Evolutionary conservation across 2,797 vertebrate species (phyloP), one percentile per base, ranked within the genome.

Genomic region (Acanthornis magna): DNA sequence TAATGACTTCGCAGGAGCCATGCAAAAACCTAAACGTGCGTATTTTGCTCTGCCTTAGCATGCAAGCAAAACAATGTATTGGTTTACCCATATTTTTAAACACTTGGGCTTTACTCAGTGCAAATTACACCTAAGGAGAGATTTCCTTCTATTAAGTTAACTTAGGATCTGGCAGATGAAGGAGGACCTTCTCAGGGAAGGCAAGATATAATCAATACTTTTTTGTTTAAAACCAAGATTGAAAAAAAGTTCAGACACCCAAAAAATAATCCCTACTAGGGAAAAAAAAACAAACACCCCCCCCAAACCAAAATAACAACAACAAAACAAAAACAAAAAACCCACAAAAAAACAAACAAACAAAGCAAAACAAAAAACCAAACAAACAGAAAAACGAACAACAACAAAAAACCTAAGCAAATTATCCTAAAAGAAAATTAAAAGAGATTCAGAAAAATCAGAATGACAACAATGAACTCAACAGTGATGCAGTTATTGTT

Each of bases 51-150:
- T 87, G 42, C 72, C 50, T 23, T 10, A 55, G 50, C 22, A 26
- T 2, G 11, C 73, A 27, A 51, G 22, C 22, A 5, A 17, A 55
- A 57, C 42, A 55, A 9, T 0, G 0, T 38, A 18, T 29, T 13
- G 25, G 2, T 54, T 70, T 60, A 50, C 19, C 19, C 5, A 32
- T 23, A 16, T 34, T 66, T 94, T 50, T 13, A 47, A 67, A 63
- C 22, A 47, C 42, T 54, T 57, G 32, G n/a, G 38, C 43, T 85
- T 32, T 30, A 75, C 23, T 40, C 34, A 51, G 16, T 34, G 25
- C 36, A 81, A 66, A 50, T 42, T 38, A 40, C 5, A 55, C 36
- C 21, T 51, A 63, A 71, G 36, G 62, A 73, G 10, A 81, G 13
- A 38, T 68, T 74, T 30, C 7, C 36, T 77, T 71, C 18, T 50